phyloP scores from a whole-genome alignment of 2,888 invertebrate species.

The Platerodrilus igneus region DNA sequence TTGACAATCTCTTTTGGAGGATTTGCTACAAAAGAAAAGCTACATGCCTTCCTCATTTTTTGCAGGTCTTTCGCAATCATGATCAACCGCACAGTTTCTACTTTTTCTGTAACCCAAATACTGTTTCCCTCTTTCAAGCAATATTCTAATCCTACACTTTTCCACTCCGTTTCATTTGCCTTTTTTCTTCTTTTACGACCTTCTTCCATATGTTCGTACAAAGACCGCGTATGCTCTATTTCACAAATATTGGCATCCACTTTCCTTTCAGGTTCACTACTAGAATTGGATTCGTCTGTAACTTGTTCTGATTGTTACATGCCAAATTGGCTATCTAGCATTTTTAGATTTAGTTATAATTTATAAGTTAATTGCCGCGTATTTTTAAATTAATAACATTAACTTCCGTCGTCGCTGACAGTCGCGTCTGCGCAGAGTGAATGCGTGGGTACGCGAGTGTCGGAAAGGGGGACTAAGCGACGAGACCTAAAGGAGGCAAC shows the following conservation, averaged over 20 bases:
- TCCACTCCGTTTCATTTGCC: conserved; percentile 1
- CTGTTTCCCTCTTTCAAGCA: too few species aligned
- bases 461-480: too few species aligned
- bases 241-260: conserved; percentile 1
- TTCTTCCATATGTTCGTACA: conserved; percentile 2
- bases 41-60: background rate
- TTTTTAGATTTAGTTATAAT: too few species aligned
- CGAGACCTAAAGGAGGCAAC: too few species aligned
- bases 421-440: too few species aligned
- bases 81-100: background rate
- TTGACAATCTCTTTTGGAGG: conserved; percentile 2
- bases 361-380: too few species aligned
- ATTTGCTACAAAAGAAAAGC: conserved; percentile 2
- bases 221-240: background rate
- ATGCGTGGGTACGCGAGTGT: too few species aligned
- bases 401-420: too few species aligned
- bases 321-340: too few species aligned
- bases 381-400: too few species aligned
- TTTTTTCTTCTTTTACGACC: conserved; percentile 2
- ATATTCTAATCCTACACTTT: background rate
- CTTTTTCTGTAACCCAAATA: conserved; percentile 3
- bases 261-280: background rate
- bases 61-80: background rate
- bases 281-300: conserved; percentile 1
- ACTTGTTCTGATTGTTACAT: too few species aligned